Evolutionary conservation across 2,797 vertebrate genomes (phyloP).

Genomic region (Bovichtus diacanthus): DNA sequence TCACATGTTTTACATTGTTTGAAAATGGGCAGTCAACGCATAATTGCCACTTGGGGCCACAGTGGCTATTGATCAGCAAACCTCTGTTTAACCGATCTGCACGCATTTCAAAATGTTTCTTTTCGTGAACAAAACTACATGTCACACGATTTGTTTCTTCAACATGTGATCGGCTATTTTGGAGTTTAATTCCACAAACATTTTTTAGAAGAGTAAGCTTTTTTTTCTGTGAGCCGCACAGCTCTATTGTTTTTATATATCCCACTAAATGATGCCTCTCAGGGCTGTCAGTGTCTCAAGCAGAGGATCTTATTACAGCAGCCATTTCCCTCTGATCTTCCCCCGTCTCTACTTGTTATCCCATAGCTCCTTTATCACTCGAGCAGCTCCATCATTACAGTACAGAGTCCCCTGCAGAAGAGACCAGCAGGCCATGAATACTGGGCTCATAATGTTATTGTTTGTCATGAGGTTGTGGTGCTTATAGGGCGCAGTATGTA

Average conservation of each 20-base stretch:
- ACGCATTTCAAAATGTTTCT: not conserved
- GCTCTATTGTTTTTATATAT: conserved; percentile 65
- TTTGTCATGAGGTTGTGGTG: conserved; percentile 3
- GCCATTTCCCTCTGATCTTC: conserved; percentile 62
- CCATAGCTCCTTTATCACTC: conserved; percentile 55
- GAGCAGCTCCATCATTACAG: conserved; percentile 51
- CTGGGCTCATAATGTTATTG: conserved; percentile 10
- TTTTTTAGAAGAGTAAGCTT: conserved; percentile 24
- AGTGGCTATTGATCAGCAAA: not conserved
- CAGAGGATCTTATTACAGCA: conserved; percentile 62
- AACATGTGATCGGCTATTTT: conserved; percentile 22
- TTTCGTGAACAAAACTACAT: not conserved
- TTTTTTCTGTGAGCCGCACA: conserved; percentile 31
- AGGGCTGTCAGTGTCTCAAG: conserved; percentile 57
- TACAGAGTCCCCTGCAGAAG: conserved; percentile 14
- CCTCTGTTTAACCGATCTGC: not conserved
- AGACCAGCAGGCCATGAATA: conserved; percentile 28
- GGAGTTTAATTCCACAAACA: conserved; percentile 18
- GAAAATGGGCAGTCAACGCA: not conserved
- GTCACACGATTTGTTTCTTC: conserved; percentile 10
- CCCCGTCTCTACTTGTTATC: conserved; percentile 66
- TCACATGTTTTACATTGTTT: no score
- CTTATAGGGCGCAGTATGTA: conserved; percentile 14
- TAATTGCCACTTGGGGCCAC: not conserved
- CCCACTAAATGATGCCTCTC: conserved; percentile 73